Evolutionary conservation across 2,113 vertebrate species (phyloP), one percentile per base, ranked within the genome.

Genomic region (Callaeas wilsoni): DNA sequence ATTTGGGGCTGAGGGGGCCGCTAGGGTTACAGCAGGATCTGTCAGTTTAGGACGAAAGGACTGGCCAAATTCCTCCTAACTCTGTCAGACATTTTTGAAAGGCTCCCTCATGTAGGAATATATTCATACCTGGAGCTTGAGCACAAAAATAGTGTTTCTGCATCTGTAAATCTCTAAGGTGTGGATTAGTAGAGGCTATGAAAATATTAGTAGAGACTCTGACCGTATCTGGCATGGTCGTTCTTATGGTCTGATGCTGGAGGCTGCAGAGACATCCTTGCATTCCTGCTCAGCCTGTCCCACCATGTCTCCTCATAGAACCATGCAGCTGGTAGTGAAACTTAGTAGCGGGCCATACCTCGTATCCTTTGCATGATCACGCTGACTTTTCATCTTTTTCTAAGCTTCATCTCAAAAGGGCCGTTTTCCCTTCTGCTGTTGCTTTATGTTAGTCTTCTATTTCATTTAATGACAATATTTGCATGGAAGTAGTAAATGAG

Each of bases 331-430:
- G 57, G 12, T 21, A 64, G 17, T 15, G 35, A 65, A 83, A 57
- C 1, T 16, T 25, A 42, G 20, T 33, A 18, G 26, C 57, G 39
- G 6, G 20, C 7, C 35, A 71, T 37, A 30, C 9, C 27, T 65
- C 0, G 0, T 46, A 21, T 37, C 46, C 7, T 73, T 76, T 63
- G 19, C 41, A 33, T 20, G 23, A 37, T 22, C 16, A 16, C 9
- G 21, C 19, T 49, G 26, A 53, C 26, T 71, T 82, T 10, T 80
- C 9, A 30, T 22, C 7, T 68, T 78, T 76, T 83, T 26, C 49
- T 62, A 85, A 82, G 7, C 17, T 60, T 82, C 21, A 27, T 68
- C 33, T 82, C 27, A 39, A 74, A 91, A 71, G 5, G 9, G 7
- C 8, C 1, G 1, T 75, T 91, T 87, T 75, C 5, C 65, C 10